Evolutionary conservation across 2,888 invertebrate species (phyloP).

Genomic region (Helobdella robusta): DNA sequence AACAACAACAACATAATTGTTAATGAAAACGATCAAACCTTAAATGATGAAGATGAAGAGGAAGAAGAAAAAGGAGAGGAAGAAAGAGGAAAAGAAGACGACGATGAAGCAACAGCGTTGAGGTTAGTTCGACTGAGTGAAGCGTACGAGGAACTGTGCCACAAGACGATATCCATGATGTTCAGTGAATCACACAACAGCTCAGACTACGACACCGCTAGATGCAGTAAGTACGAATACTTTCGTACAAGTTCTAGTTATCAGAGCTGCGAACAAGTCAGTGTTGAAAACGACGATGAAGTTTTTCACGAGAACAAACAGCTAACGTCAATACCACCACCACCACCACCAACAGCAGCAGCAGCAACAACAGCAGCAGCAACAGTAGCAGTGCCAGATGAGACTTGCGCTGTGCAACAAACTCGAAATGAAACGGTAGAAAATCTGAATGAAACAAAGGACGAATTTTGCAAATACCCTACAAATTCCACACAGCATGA

Average conservation of each 20-base stretch:
- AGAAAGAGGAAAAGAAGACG: background rate
- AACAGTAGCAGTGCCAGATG: background rate
- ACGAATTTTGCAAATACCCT: too few species aligned
- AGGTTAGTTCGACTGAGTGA: slow-evolving; percentile 1
- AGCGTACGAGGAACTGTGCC: slow-evolving; percentile 11
- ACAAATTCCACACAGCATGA: too few species aligned
- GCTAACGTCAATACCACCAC: background rate
- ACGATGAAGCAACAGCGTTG: background rate
- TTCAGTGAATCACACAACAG: background rate
- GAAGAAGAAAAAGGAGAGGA: background rate
- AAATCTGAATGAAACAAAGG: too few species aligned
- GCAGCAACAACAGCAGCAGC: background rate
- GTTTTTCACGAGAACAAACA: background rate
- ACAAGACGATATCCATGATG: slow-evolving; percentile 9
- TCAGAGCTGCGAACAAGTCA: background rate
- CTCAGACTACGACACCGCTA: too few species aligned
- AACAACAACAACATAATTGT: background rate
- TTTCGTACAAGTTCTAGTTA: too few species aligned
- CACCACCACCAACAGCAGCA: background rate
- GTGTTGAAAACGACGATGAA: background rate
- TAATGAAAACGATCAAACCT: background rate
- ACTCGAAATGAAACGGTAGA: too few species aligned
- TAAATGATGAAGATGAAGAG: background rate
- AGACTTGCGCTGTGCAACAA: background rate
- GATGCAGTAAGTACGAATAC: too few species aligned